phyloP scores from a whole-genome alignment of 1,140 invertebrate genomes.

The Saccostrea glomerata region DNA sequence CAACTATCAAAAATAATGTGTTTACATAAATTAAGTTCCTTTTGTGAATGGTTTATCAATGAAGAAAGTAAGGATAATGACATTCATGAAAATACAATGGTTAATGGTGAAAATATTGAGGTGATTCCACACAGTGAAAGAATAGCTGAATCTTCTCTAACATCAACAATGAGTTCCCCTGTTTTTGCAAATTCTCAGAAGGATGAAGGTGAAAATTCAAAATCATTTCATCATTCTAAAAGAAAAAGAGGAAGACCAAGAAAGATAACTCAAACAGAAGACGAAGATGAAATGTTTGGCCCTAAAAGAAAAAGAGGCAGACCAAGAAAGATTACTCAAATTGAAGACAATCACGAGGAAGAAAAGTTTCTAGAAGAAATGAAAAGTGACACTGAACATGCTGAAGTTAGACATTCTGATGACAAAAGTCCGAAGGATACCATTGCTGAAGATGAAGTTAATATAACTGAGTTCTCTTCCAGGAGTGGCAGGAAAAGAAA shows the following conservation, averaged over 20 bases:
- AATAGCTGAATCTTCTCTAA: too few species aligned
- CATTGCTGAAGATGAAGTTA: constrained; percentile 36
- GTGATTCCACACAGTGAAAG: neutral
- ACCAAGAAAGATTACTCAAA: constrained; percentile 50
- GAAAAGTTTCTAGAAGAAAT: neutral
- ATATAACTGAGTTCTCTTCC: constrained; percentile 19
- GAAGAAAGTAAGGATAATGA: constrained; percentile 43
- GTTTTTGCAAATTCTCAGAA: neutral
- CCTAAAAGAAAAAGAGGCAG: constrained; percentile 57
- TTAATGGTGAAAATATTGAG: neutral
- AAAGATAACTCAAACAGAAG: constrained; percentile 50
- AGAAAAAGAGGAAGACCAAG: constrained; percentile 59
- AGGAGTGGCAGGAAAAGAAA: constrained; percentile 34
- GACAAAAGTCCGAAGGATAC: constrained; percentile 42
- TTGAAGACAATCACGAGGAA: constrained; percentile 43
- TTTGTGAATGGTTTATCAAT: constrained; percentile 64
- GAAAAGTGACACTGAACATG: neutral
- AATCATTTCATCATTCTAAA: neutral
- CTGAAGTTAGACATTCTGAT: constrained; percentile 3
- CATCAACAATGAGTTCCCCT: neutral
- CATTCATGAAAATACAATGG: neutral
- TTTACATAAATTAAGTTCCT: constrained; percentile 66
- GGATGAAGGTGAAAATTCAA: neutral
- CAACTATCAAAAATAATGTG: constrained; percentile 76
- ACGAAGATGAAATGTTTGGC: neutral